Evolutionary conservation across 2,797 vertebrate genomes (phyloP), one percentile per base, ranked within the genome.

Genomic region (Chaetophractus vellerosus): DNA sequence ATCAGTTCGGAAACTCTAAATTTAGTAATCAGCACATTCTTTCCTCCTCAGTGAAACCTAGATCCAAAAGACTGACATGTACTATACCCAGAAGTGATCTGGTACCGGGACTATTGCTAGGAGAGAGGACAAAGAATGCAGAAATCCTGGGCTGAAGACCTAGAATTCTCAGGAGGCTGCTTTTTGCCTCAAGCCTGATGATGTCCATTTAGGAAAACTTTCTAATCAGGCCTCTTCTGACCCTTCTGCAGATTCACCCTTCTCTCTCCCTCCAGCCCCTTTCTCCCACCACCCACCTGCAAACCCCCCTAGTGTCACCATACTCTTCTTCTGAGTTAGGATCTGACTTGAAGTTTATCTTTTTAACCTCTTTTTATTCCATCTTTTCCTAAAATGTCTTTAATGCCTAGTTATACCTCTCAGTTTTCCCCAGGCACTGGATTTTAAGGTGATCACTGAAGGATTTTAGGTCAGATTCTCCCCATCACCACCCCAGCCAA

Each of bases 371-470:
- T 31, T 63, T 50, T 7, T 38, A 33, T 10, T 63, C 36, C 9
- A 4, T 86, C 48, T 90, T 93, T 83, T 93, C 55, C 26, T 88
- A 24, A 8, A 55, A 12, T 69, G 50, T 79, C 57, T 93, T 84
- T 90, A 80, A 75, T 55, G n/a, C 74, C 64, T 79, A 8, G 1
- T 69, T 72, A 82, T 88, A 61, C 26, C 45, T 97, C 91, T 96
- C 63, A 72, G 75, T 96, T 96, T 96, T 94, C 88, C 45, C 8
- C 84, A 94, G 1, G 3, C 0, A 7, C 88, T 97, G 93, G 90
- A 97, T 97, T 98, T 96, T 94, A 97, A 96, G 90, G 95, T 88
- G 92, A 92, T 96, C 94, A 84, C 82, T 98, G 97, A 96, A 97
- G 86, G 90, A 55, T 76, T 98, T 98, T 97, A 97, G 97, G 96